These are phyloP conservation scores for Caerostris darwini DNA, from an alignment of 1,140 invertebrate genomes.

Conservation along the genomic window DNA sequence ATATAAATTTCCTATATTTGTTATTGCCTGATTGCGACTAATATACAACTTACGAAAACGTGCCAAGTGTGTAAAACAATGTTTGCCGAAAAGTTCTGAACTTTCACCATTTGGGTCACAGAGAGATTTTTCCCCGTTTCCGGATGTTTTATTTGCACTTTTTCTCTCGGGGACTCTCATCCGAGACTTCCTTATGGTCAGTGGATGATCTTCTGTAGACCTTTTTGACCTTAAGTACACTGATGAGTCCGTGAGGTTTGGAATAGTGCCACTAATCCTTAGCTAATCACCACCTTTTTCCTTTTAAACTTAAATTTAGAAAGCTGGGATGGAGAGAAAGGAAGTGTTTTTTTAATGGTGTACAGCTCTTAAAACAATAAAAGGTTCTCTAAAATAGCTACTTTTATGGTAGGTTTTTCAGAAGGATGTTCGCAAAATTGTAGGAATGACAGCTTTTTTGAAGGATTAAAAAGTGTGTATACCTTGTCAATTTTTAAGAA, in stretches of 20 bases:
- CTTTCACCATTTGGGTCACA: not conserved
- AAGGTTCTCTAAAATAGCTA: not conserved
- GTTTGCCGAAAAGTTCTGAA: not conserved
- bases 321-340: not conserved
- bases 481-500: too few species aligned
- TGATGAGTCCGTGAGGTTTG: not conserved
- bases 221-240: not conserved
- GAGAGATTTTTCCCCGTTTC: not conserved
- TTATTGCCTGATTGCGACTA: not conserved
- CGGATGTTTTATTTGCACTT: not conserved
- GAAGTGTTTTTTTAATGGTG: not conserved
- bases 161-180: not conserved
- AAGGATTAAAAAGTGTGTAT: too few species aligned
- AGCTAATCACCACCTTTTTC: not conserved
- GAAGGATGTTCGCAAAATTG: too few species aligned
- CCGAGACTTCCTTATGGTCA: not conserved
- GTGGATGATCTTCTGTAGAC: not conserved
- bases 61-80: not conserved
- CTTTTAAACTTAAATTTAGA: not conserved
- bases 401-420: not conserved
- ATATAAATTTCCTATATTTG: not conserved
- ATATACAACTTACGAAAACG: not conserved
- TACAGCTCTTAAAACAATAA: not conserved
- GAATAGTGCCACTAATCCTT: not conserved
- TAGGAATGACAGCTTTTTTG: too few species aligned